Evolutionary conservation across 2,888 invertebrate species (phyloP).

Genomic region (Diachrysia chrysitis): DNA sequence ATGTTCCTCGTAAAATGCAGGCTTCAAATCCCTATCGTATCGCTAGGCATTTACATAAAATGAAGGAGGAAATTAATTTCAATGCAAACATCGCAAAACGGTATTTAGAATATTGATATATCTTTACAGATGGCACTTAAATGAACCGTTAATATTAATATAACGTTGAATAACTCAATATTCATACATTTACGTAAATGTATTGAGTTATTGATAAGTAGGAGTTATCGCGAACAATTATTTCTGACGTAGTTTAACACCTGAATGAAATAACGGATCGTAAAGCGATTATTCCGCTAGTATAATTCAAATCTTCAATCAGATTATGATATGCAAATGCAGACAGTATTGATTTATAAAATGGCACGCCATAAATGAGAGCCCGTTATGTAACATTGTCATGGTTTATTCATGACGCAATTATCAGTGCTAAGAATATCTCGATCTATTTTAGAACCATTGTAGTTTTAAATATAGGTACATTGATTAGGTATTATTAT

Average conservation of each 20-base stretch:
- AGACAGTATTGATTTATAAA: constrained; percentile 61
- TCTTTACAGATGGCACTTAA: constrained; percentile 4
- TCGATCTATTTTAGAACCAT: constrained; percentile 54
- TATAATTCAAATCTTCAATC: constrained; percentile 55
- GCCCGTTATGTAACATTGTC: constrained; percentile 56
- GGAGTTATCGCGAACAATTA: constrained; percentile 23
- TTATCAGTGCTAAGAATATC: constrained; percentile 39
- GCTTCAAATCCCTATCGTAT: constrained; percentile 27
- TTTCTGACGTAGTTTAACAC: constrained; percentile 33
- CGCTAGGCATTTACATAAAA: constrained; percentile 30
- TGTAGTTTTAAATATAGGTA: constrained; percentile 52
- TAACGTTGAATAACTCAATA: not conserved
- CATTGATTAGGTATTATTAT: not conserved
- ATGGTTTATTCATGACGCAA: constrained; percentile 52
- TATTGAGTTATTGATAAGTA: constrained; percentile 12
- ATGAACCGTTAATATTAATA: not conserved
- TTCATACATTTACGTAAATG: not conserved
- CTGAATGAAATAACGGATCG: constrained; percentile 38
- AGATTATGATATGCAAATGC: constrained; percentile 59
- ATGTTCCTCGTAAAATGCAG: constrained; percentile 51
- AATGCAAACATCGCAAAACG: constrained; percentile 14
- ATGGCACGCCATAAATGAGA: constrained; percentile 50
- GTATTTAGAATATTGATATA: constrained; percentile 18
- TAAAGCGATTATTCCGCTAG: constrained; percentile 31
- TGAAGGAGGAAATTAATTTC: constrained; percentile 39